Conservation (phyloP, 2,888 invertebrate genomes). For the Aproaerema taeniolella region DNA sequence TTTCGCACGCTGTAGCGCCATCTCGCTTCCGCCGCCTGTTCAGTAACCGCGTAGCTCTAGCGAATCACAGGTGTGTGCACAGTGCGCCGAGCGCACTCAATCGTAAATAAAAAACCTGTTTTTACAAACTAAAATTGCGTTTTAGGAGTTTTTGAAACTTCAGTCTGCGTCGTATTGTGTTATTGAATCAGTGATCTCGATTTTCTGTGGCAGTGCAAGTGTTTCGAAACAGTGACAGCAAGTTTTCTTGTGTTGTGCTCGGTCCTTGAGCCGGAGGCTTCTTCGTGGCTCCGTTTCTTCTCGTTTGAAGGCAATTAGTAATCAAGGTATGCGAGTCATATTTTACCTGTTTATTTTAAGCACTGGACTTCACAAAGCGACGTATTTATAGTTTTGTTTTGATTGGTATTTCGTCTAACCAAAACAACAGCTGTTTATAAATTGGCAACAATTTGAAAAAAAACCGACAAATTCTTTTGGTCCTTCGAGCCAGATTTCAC, state of each 20-base stretch:
- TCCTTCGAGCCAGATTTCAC: background rate
- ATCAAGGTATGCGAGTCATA: slow-evolving; percentile 46
- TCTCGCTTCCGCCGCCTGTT: slow-evolving; percentile 57
- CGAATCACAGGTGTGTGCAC: slow-evolving; percentile 53
- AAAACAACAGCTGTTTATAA: too few species aligned
- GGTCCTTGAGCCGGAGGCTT: slow-evolving; percentile 71
- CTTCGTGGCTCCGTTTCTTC: slow-evolving; percentile 43
- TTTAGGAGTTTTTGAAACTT: slow-evolving; percentile 15
- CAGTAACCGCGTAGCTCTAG: slow-evolving; percentile 64
- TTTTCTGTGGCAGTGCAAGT: slow-evolving; percentile 32
- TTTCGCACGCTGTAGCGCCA: slow-evolving; percentile 48
- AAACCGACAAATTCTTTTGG: too few species aligned
- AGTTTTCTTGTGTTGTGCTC: slow-evolving; percentile 59
- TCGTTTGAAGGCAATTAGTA: slow-evolving; percentile 46
- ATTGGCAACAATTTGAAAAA: too few species aligned
- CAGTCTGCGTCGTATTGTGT: slow-evolving; percentile 9
- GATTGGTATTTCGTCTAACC: too few species aligned
- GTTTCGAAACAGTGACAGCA: slow-evolving; percentile 65
- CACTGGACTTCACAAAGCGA: too few species aligned
- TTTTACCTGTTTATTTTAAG: background rate
- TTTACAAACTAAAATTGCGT: slow-evolving; percentile 28
- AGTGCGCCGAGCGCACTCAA: slow-evolving; percentile 30
- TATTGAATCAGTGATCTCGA: slow-evolving; percentile 23
- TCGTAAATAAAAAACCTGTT: slow-evolving; percentile 59
- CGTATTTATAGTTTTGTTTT: too few species aligned